These are phyloP conservation scores for Synergus gifuensis DNA, from an alignment of 2,888 invertebrate species.

Conservation along the genomic window DNA sequence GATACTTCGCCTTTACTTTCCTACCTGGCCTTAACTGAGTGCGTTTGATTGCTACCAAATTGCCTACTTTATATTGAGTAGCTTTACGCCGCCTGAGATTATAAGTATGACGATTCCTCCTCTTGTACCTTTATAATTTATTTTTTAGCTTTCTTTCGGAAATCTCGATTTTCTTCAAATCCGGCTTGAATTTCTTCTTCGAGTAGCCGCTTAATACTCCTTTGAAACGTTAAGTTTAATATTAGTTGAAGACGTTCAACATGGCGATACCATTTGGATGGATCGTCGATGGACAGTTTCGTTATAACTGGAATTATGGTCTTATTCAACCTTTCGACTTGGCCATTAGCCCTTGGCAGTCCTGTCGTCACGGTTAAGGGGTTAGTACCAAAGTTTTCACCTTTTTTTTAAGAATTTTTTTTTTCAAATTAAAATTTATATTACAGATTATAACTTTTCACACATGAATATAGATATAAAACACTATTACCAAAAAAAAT, in stretches of 20 bases:
- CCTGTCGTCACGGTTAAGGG: too few relatives aligned
- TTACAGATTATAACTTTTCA: too few relatives aligned
- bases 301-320: not conserved
- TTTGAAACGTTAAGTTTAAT: not conserved
- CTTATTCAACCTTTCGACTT: not conserved
- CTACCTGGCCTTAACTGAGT: constrained; percentile 68
- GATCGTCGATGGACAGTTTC: not conserved
- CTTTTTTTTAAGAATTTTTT: too few relatives aligned
- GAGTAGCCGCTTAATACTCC: too few relatives aligned
- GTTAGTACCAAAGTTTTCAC: too few relatives aligned
- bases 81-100: constrained; percentile 47
- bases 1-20: constrained; percentile 57
- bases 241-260: too few relatives aligned
- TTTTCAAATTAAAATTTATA: too few relatives aligned
- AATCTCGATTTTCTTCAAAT: not conserved
- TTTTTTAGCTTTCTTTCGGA: constrained; percentile 45
- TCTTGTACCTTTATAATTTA: constrained; percentile 52
- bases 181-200: not conserved
- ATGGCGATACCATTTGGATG: too few relatives aligned
- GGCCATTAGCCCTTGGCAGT: too few relatives aligned
- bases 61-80: constrained; percentile 53
- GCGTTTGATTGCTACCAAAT: constrained; percentile 69
- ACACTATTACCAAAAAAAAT: too few relatives aligned
- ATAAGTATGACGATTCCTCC: constrained; percentile 52
- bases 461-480: too few relatives aligned